Evolutionary conservation across 2,113 vertebrate genomes (phyloP), one percentile per base, ranked within the genome.

Genomic region (Cheirogaleus medius): DNA sequence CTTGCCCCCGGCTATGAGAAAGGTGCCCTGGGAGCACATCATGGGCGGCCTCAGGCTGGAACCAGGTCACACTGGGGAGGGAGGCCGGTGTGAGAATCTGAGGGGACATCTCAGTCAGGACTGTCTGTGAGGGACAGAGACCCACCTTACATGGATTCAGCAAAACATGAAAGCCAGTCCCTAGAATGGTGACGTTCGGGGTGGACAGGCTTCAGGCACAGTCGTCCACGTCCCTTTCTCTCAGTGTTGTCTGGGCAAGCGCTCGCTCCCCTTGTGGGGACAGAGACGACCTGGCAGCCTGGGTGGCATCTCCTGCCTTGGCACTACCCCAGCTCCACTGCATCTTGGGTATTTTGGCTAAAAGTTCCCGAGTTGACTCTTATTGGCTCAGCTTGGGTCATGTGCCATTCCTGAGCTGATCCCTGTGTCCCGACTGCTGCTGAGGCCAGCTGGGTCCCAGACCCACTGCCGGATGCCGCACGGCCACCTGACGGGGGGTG

Each of bases 271-370:
- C 60, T 18, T 0, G 8, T 71, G 14, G 20, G 10, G 29, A 10
- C 73, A 25, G 27, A 71, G 54, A 3, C 17, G 34, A 15, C 83
- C 1, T 37, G 15, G 76, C n/a, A 4, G 1, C 69, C 29, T 2
- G 27, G 87, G 77, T 47, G 9, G 3, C 2, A 0, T 17, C 12
- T 54, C 39, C 63, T 8, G 12, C 27, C 60, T 8, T 0, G 6
- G 66, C 63, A 29, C 17, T 2, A 6, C 6, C 1, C 66, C 25
- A 29, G 25, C 60, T 27, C 60, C 25, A 12, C 60, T 1, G 0
- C 25, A 12, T 42, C 47, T 21, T 13, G 47, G 27, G 1, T 47
- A 1, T 47, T 44, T 29, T 8, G 23, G n/a, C n/a, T n/a, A n/a
- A n/a, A n/a, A 14, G 34, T 42, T n/a, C 52, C 37, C 5, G 15